These are phyloP conservation scores for Tetrax tetrax DNA, from an alignment of 2,113 vertebrate species.

Conservation along the genomic window DNA sequence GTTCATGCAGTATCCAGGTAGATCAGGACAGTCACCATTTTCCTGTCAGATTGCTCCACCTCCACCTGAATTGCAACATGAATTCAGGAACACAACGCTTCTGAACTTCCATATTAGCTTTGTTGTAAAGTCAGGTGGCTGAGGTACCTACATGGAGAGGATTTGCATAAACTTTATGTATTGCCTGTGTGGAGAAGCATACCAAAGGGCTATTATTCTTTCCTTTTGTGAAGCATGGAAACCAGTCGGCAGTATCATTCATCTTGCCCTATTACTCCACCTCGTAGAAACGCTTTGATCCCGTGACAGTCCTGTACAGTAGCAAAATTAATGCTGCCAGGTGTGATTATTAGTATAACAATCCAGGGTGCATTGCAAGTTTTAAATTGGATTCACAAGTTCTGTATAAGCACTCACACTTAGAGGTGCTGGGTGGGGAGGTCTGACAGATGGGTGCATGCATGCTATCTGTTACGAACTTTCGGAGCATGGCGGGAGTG, in stretches of 20 bases:
- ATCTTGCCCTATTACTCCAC: neutral
- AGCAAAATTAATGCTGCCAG: slow-evolving; percentile 29
- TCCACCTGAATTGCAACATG: neutral
- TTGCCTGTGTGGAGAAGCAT: neutral
- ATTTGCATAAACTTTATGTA: neutral
- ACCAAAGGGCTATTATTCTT: neutral
- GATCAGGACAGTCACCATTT: neutral
- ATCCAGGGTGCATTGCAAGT: neutral
- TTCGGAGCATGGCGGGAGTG: neutral
- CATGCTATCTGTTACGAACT: neutral
- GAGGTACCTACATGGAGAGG: neutral
- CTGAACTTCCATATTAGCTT: neutral
- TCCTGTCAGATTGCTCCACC: neutral
- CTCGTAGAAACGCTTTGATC: slow-evolving; percentile 5
- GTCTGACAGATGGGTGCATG: neutral
- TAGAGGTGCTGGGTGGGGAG: neutral
- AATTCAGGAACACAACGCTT: neutral
- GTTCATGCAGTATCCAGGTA: neutral
- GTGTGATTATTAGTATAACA: neutral
- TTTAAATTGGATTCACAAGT: neutral
- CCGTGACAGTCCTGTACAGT: neutral
- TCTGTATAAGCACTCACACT: neutral
- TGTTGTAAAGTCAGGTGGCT: neutral
- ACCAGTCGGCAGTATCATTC: neutral
- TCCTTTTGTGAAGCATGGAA: neutral